Percentiles rank a stretch among this genome's conserved stretches.
phyloP scores from a whole-genome alignment of 2,113 vertebrate genomes.

The Oryzias melastigma region DNA sequence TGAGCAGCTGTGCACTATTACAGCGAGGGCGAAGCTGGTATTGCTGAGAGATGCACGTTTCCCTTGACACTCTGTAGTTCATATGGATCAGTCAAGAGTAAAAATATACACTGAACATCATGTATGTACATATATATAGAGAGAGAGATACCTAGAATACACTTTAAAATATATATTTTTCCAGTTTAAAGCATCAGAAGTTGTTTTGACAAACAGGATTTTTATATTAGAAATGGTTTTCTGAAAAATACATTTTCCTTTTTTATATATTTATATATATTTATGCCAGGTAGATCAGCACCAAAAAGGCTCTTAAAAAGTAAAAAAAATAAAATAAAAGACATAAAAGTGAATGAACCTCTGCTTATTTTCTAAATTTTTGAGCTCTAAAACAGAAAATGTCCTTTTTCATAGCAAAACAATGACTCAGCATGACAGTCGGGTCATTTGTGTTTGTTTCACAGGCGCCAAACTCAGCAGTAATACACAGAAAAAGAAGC shows the following conservation, averaged over 20 bases:
- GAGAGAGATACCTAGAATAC: conserved; percentile 11
- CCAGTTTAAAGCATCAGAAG: conserved; percentile 55
- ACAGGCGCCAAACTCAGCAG: conserved; percentile 47
- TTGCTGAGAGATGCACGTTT: conserved; percentile 20
- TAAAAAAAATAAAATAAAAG: background rate
- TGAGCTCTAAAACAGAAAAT: conserved; percentile 7
- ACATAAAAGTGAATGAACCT: conserved; percentile 7
- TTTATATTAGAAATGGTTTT: conserved; percentile 11
- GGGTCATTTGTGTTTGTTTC: conserved; percentile 14
- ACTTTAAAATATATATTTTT: conserved; percentile 42
- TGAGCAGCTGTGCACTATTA: conserved; percentile 21
- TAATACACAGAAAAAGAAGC: conserved; percentile 3
- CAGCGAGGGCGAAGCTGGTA: conserved; percentile 10
- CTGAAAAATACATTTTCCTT: conserved; percentile 5
- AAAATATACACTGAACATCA: conserved; percentile 53
- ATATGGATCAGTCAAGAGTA: conserved; percentile 40
- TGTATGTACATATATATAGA: conserved; percentile 46
- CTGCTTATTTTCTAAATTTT: background rate
- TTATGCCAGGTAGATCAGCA: background rate
- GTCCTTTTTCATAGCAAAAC: background rate
- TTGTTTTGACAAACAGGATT: conserved; percentile 1
- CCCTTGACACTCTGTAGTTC: conserved; percentile 31
- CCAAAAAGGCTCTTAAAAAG: background rate
- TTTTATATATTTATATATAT: background rate
- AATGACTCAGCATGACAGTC: background rate